These are phyloP conservation scores for Neodontobutis hainanensis DNA, from an alignment of 2,113 vertebrate genomes.

Conservation along the genomic window DNA sequence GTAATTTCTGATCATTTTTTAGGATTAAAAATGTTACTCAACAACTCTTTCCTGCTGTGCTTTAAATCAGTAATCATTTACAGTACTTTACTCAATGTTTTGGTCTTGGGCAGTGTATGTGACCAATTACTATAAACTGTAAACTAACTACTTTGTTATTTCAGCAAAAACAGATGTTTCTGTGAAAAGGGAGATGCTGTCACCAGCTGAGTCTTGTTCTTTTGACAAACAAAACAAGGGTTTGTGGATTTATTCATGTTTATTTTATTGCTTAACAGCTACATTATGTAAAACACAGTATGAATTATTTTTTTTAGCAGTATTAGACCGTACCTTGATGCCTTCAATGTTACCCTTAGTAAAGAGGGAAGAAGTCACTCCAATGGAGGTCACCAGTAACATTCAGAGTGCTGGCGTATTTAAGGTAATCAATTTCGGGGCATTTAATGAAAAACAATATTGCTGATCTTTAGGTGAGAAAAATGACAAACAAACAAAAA, in stretches of 20 bases:
- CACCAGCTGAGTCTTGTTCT: constrained; percentile 90
- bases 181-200: constrained; percentile 92
- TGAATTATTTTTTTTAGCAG: constrained; percentile 62
- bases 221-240: constrained; percentile 96
- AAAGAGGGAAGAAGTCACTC: constrained; percentile 93
- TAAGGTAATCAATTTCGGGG: constrained; percentile 74
- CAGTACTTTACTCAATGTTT: background rate
- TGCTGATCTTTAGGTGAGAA: background rate
- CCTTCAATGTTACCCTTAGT: constrained; percentile 87
- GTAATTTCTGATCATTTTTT: background rate
- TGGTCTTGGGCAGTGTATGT: background rate
- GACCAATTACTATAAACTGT: background rate
- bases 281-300: background rate
- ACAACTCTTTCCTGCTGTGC: constrained; percentile 26
- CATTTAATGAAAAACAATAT: background rate
- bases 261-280: background rate
- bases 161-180: constrained; percentile 82
- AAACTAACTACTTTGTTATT: constrained; percentile 27
- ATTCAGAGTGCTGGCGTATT: constrained; percentile 81
- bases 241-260: constrained; percentile 49
- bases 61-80: background rate
- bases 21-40: constrained; percentile 18
- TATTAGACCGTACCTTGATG: constrained; percentile 87
- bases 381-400: constrained; percentile 94
- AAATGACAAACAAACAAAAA: too few species aligned